These are phyloP conservation scores for Callopanchax toddi DNA, from an alignment of 2,113 vertebrate species.

Conservation along the genomic window DNA sequence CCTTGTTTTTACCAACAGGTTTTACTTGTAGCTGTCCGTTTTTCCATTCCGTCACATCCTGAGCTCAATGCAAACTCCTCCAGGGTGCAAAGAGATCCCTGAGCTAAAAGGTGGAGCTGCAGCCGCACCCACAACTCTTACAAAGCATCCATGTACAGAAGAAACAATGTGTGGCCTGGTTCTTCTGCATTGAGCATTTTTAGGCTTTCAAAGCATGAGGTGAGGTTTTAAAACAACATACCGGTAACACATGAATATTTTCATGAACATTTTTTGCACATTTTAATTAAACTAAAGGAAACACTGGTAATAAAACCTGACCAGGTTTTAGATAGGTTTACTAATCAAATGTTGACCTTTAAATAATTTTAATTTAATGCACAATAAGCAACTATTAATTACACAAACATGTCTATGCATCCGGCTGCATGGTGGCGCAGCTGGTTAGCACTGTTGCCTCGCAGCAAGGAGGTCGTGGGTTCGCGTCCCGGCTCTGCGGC, in stretches of 20 bases:
- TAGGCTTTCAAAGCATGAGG: constrained; percentile 11
- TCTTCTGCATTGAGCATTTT: too few species aligned
- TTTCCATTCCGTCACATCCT: constrained; percentile 5
- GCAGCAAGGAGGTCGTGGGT: too few species aligned
- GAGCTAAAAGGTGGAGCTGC: constrained; percentile 16
- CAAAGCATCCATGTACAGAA: background rate
- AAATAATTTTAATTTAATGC: too few species aligned
- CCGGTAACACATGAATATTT: constrained; percentile 34
- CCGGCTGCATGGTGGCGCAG: too few species aligned
- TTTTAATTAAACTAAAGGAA: too few species aligned
- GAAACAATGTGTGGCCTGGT: too few species aligned
- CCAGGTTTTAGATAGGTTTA: too few species aligned
- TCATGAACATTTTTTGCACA: background rate
- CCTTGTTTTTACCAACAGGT: background rate
- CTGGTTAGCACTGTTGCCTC: too few species aligned
- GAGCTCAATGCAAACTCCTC: background rate
- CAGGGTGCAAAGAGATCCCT: background rate
- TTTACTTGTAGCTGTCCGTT: constrained; percentile 12
- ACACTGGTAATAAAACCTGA: background rate
- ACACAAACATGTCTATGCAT: too few species aligned
- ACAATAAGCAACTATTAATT: too few species aligned
- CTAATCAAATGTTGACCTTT: too few species aligned
- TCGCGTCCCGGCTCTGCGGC: too few species aligned
- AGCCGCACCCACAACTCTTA: background rate
- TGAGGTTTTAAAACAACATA: background rate